Percentiles rank a stretch among this genome's conserved stretches.
Evolutionary conservation across 2,113 vertebrate genomes (phyloP).

Genomic region (Physeter macrocephalus): DNA sequence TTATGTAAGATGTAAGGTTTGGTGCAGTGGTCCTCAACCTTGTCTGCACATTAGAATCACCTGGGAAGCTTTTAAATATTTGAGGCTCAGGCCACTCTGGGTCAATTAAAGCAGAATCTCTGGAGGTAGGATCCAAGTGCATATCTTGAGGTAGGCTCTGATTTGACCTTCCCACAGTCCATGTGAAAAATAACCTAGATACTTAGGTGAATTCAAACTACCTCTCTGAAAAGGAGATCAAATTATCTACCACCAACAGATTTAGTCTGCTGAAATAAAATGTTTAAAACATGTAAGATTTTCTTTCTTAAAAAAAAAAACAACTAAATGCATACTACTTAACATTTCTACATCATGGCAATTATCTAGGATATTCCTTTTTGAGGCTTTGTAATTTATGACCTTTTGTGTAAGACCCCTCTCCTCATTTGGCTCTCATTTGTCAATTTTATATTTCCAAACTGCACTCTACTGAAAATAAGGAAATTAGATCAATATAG

Average conservation of each 20-base stretch:
- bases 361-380: not conserved
- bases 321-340: not conserved
- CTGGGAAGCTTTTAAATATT: not conserved
- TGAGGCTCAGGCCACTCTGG: not conserved
- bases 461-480: conserved; percentile 68
- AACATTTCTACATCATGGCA: not conserved
- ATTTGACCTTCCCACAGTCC: not conserved
- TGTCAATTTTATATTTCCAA: conserved; percentile 65
- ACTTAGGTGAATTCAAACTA: not conserved
- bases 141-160: not conserved
- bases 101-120: not conserved
- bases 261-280: not conserved
- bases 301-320: not conserved
- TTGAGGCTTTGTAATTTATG: not conserved
- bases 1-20: not conserved
- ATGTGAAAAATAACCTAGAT: not conserved
- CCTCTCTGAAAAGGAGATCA: not conserved
- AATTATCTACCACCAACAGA: not conserved
- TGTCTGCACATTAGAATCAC: not conserved
- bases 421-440: not conserved
- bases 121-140: not conserved
- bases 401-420: not conserved
- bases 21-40: not conserved
- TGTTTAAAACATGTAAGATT: not conserved
- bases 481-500: conserved; percentile 67